Evolutionary conservation across 2,888 invertebrate genomes (phyloP).

Genomic region (Volucella bombylans): DNA sequence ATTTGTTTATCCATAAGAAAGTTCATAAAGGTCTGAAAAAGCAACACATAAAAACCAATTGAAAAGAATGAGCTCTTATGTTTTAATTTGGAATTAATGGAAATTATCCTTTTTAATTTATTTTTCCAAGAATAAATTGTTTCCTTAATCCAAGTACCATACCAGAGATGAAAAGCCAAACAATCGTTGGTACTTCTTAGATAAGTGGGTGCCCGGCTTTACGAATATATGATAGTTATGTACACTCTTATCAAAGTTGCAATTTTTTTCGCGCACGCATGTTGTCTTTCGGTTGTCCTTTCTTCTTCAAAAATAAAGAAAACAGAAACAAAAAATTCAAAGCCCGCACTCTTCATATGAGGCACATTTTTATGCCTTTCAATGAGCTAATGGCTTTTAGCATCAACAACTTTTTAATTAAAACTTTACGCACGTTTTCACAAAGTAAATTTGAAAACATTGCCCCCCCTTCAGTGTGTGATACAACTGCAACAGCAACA

Average conservation of each 20-base stretch:
- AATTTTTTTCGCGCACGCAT: conserved; percentile 20
- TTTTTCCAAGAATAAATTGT: conserved; percentile 42
- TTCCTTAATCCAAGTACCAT: conserved; percentile 7
- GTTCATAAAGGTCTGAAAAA: no score
- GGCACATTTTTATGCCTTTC: conserved; percentile 67
- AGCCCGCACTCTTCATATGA: not conserved
- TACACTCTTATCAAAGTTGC: conserved; percentile 34
- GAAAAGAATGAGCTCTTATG: not conserved
- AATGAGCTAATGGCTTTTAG: conserved; percentile 71
- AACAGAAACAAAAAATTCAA: conserved; percentile 24
- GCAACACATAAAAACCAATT: not conserved
- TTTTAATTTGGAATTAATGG: conserved; percentile 13
- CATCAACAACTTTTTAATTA: conserved; percentile 72
- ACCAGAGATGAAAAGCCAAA: not conserved
- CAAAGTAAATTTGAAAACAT: conserved; percentile 73
- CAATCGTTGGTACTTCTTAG: conserved; percentile 5
- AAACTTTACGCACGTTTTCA: conserved; percentile 74
- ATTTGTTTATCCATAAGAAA: no score
- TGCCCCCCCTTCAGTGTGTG: conserved; percentile 57
- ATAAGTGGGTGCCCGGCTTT: conserved; percentile 10
- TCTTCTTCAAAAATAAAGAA: not conserved
- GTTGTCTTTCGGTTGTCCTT: conserved; percentile 62
- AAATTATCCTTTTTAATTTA: conserved; percentile 42
- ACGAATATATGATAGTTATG: not conserved
- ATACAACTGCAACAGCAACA: conserved; percentile 59